These are phyloP conservation scores for Eurytoma adleriae DNA, from an alignment of 2,888 invertebrate genomes.

Conservation along the genomic window DNA sequence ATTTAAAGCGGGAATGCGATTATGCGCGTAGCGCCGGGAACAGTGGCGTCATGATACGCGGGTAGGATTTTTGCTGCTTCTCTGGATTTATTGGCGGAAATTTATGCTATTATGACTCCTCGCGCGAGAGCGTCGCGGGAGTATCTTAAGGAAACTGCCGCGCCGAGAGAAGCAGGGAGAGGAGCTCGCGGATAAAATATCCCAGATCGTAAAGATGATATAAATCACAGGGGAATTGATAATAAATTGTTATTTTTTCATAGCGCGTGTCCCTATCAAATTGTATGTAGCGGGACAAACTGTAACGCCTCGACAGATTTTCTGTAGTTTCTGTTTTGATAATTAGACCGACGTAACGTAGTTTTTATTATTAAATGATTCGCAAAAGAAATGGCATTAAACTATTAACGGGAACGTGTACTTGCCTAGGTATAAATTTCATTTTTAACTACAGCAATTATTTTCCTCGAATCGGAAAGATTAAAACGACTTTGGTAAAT, in stretches of 20 bases:
- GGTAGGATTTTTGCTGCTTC: conserved; percentile 59
- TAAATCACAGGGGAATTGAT: conserved; percentile 42
- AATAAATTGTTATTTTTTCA: conserved; percentile 37
- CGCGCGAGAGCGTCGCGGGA: conserved; percentile 12
- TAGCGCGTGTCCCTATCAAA: background rate
- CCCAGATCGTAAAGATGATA: conserved; percentile 38
- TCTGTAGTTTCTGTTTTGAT: too few relatives aligned
- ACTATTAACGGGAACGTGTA: too few relatives aligned
- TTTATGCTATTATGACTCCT: conserved; percentile 64
- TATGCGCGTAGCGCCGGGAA: conserved; percentile 56
- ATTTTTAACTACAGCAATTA: too few relatives aligned
- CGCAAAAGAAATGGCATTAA: too few relatives aligned
- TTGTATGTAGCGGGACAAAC: background rate
- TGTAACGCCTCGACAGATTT: background rate
- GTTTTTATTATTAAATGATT: too few relatives aligned
- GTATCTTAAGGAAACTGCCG: conserved; percentile 30
- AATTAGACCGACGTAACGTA: too few relatives aligned
- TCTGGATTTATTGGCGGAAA: conserved; percentile 72
- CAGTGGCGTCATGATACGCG: conserved; percentile 4
- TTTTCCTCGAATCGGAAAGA: too few relatives aligned
- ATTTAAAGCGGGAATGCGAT: conserved; percentile 73
- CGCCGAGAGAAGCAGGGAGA: conserved; percentile 1
- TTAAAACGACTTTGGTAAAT: too few relatives aligned
- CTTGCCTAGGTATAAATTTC: too few relatives aligned
- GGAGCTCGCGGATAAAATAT: conserved; percentile 34